Conservation (phyloP, 2,113 vertebrate genomes). For the Phoxinus phoxinus region DNA sequence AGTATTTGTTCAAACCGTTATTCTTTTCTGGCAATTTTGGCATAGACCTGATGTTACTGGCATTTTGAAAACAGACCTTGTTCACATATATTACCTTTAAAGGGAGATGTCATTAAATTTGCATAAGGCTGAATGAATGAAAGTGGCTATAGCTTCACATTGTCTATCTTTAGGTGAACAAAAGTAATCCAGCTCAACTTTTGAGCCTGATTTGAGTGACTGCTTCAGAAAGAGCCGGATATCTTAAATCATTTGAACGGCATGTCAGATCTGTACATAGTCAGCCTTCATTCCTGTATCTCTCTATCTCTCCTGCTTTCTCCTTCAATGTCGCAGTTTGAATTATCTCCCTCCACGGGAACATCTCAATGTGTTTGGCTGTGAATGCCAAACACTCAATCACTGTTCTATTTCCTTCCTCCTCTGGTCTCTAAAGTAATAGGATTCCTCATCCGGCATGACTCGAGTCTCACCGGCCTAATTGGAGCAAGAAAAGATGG, state of each 20-base stretch:
- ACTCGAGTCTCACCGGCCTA: conserved; percentile 8
- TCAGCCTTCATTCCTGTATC: conserved; percentile 10
- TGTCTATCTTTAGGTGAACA: not conserved
- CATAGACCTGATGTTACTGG: not conserved
- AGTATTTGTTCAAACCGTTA: not conserved
- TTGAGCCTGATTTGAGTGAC: not conserved
- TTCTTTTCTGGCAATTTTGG: not conserved
- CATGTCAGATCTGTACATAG: conserved; percentile 35
- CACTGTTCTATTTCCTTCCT: conserved; percentile 8
- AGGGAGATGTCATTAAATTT: not conserved
- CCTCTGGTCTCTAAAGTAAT: conserved; percentile 20
- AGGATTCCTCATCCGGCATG: conserved; percentile 23
- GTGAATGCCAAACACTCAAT: conserved; percentile 53
- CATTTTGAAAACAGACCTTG: not conserved
- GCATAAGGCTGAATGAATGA: not conserved
- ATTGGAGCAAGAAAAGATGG: conserved; percentile 42
- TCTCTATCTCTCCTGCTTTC: conserved; percentile 1
- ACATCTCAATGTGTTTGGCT: conserved; percentile 43
- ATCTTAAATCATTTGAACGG: conserved; percentile 37
- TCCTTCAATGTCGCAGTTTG: conserved; percentile 15
- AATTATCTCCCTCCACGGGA: conserved; percentile 44
- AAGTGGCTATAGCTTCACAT: not conserved
- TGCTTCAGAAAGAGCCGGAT: conserved; percentile 13
- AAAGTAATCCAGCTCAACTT: not conserved
- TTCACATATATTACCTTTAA: not conserved